A percentile compares a stretch with the other conserved stretches of the same genome.
Conservation (phyloP, 2,888 invertebrate genomes). For the Vandiemenella viatica region DNA sequence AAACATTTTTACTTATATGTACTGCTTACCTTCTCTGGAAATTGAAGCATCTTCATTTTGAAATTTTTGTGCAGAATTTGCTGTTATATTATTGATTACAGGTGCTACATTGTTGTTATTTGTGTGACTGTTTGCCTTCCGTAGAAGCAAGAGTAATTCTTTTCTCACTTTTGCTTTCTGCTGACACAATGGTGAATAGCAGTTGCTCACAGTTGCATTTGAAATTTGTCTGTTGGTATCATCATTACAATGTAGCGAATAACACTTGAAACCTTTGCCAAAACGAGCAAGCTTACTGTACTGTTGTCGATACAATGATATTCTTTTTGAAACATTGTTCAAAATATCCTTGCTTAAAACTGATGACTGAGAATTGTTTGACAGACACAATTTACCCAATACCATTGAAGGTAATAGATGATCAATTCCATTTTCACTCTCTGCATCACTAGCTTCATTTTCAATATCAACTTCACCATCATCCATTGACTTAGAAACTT, state of each 20-base stretch:
- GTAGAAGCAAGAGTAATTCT: conserved; percentile 43
- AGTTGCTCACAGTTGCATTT: conserved; percentile 37
- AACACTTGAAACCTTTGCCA: conserved; percentile 25
- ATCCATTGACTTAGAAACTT: neutral
- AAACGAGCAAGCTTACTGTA: conserved; percentile 53
- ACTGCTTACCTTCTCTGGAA: no score
- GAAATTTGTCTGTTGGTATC: conserved; percentile 50
- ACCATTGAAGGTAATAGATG: conserved; percentile 13
- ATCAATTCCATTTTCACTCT: conserved; percentile 23
- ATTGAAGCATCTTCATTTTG: no score
- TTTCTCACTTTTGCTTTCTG: conserved; percentile 55
- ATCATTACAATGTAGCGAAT: conserved; percentile 21
- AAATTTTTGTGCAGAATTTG: no score
- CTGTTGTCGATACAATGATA: conserved; percentile 50
- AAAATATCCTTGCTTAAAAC: conserved; percentile 37
- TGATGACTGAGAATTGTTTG: conserved; percentile 6
- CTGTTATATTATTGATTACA: no score
- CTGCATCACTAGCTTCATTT: conserved; percentile 41
- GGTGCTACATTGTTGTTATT: no score
- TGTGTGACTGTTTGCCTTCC: conserved; percentile 39
- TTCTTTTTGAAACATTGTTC: conserved; percentile 45
- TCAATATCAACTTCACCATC: conserved; percentile 42
- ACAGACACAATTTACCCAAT: conserved; percentile 9
- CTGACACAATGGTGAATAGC: conserved; percentile 71
- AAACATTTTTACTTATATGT: no score